Evolutionary conservation across 2,888 invertebrate species (phyloP).

Genomic region (Cremastobaeus sp.): DNA sequence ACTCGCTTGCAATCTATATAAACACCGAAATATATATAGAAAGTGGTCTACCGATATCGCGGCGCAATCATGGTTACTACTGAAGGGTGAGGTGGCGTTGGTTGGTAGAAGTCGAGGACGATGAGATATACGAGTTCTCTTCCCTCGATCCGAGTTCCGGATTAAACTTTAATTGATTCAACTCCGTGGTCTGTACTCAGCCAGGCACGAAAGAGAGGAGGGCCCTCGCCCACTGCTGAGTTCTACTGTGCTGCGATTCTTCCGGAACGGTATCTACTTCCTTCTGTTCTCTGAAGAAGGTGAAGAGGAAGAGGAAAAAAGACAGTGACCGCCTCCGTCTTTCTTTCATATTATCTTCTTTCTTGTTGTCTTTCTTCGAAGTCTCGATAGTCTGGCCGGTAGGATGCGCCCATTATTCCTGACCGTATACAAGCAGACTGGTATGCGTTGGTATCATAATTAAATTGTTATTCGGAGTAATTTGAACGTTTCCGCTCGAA

Average conservation of each 20-base stretch:
- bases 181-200: constrained; percentile 75
- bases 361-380: constrained; percentile 60
- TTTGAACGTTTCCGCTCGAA: constrained; percentile 24
- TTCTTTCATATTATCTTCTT: constrained; percentile 56
- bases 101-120: constrained; percentile 62
- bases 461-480: constrained; percentile 43
- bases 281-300: constrained; percentile 40
- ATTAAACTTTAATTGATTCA: constrained; percentile 83
- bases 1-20: constrained; percentile 35
- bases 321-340: constrained; percentile 36
- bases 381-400: constrained; percentile 60
- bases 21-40: constrained; percentile 39
- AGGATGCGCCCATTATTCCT: constrained; percentile 72
- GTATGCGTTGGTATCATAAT: constrained; percentile 41
- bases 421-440: constrained; percentile 62
- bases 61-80: constrained; percentile 58
- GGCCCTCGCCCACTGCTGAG: constrained; percentile 67
- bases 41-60: constrained; percentile 50
- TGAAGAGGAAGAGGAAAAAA: not conserved
- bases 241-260: constrained; percentile 60
- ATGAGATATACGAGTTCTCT: constrained; percentile 61
- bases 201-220: constrained; percentile 73
- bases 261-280: constrained; percentile 63
- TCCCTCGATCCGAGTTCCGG: constrained; percentile 79
- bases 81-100: constrained; percentile 64